A percentile compares a stretch with the other conserved stretches of the same genome.
Conservation (phyloP, 2,113 vertebrate genomes). For the Martes martes region DNA sequence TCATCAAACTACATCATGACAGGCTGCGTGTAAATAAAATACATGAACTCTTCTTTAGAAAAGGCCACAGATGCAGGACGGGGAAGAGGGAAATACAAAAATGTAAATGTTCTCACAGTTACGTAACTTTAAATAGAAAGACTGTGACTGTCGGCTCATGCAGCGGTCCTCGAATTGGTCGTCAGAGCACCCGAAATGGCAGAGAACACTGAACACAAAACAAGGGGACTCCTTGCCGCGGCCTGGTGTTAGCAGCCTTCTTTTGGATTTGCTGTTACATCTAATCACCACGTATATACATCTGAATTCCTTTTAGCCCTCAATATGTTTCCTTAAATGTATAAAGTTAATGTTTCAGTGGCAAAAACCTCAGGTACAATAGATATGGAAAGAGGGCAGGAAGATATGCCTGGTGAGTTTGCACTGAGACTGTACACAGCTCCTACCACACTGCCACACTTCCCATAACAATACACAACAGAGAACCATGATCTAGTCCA, state of each 20-base stretch:
- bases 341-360: not conserved
- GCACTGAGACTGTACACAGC: not conserved
- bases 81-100: not conserved
- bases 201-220: not conserved
- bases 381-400: not conserved
- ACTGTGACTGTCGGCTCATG: not conserved
- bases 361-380: not conserved
- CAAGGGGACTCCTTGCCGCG: too few relatives aligned
- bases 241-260: too few relatives aligned
- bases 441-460: not conserved
- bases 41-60: not conserved
- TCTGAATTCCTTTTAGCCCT: not conserved
- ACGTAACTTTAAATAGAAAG: not conserved
- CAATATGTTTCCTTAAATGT: not conserved
- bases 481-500: not conserved
- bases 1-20: not conserved
- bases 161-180: not conserved
- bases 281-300: not conserved
- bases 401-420: not conserved
- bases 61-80: not conserved
- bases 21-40: not conserved
- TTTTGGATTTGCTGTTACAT: not conserved
- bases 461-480: not conserved
- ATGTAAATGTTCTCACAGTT: not conserved
- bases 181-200: not conserved